A percentile compares a stretch with the other conserved stretches of the same genome.
Conservation (phyloP, 1,140 invertebrate genomes). For the Heliconius hewitsoni region DNA sequence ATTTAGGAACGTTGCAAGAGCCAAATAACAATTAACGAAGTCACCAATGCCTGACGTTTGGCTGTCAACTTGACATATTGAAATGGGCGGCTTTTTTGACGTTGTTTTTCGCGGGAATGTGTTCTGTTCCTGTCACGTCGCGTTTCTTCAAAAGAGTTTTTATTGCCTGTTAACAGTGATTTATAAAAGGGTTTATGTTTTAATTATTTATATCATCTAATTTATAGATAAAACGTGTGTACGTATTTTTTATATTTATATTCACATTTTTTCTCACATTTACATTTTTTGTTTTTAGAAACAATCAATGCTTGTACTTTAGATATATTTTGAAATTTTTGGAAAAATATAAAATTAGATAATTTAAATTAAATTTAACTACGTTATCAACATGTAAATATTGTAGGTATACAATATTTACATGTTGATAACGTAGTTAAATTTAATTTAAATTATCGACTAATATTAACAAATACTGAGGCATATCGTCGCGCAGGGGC, state of each 20-base stretch:
- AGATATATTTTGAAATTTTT: too few relatives aligned
- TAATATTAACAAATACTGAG: too few relatives aligned
- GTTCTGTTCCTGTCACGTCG: constrained; percentile 30
- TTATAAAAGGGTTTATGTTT: constrained; percentile 3
- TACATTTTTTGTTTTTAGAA: background rate
- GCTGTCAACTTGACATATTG: constrained; percentile 68
- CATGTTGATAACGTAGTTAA: too few relatives aligned
- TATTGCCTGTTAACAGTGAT: constrained; percentile 12
- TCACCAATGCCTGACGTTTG: constrained; percentile 65
- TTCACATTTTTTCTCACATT: background rate
- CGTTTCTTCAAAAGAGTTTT: constrained; percentile 11
- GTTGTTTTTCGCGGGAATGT: constrained; percentile 57
- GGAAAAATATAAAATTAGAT: too few relatives aligned
- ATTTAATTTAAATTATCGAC: too few relatives aligned
- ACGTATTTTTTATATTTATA: background rate
- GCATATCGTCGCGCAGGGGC: too few relatives aligned
- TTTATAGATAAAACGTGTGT: background rate
- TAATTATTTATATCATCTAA: background rate
- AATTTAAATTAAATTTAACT: too few relatives aligned
- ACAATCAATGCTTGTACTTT: too few relatives aligned
- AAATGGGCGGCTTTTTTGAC: constrained; percentile 62
- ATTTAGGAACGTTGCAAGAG: constrained; percentile 34
- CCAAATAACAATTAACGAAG: constrained; percentile 74
- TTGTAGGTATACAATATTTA: background rate
- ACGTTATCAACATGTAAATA: background rate